A percentile compares a stretch with the other conserved stretches of the same genome.
Conservation (phyloP, 2,797 vertebrate genomes). For the Loriculus beryllinus region DNA sequence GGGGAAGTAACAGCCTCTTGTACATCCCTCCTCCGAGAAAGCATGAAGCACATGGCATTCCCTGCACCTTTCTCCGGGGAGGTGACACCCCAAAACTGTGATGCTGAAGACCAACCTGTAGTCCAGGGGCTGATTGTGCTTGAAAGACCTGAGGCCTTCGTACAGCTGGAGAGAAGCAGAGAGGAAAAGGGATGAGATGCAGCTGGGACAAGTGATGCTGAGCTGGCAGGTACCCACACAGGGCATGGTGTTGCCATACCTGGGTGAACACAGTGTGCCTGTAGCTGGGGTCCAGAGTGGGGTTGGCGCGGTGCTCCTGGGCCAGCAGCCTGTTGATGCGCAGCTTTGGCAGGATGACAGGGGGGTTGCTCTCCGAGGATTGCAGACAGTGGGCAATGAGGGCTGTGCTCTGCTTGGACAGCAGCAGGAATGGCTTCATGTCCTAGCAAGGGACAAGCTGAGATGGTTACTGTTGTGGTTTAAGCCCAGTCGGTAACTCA, state of each 20-base stretch:
- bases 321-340: conserved; percentile 93
- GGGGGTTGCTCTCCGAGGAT: conserved; percentile 89
- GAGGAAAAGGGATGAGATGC: neutral
- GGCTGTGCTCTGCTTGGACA: conserved; percentile 86
- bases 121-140: conserved; percentile 90
- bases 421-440: conserved; percentile 92
- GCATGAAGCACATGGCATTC: neutral
- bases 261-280: conserved; percentile 90
- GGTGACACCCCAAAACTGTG: neutral
- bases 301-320: conserved; percentile 90
- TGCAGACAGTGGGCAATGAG: conserved; percentile 91
- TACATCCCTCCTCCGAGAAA: rapidly evolving
- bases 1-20: neutral
- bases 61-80: rapidly evolving
- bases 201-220: rapidly evolving
- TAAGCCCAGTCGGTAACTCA: neutral
- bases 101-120: conserved; percentile 82
- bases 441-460: conserved; percentile 67
- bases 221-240: neutral
- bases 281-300: conserved; percentile 82
- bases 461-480: neutral
- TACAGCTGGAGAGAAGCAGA: conserved; percentile 81
- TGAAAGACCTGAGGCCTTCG: conserved; percentile 90
- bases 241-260: conserved; percentile 60
- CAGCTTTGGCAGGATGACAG: conserved; percentile 85